Evolutionary conservation across 2,113 vertebrate genomes (phyloP).

Genomic region (Penelope pileata): DNA sequence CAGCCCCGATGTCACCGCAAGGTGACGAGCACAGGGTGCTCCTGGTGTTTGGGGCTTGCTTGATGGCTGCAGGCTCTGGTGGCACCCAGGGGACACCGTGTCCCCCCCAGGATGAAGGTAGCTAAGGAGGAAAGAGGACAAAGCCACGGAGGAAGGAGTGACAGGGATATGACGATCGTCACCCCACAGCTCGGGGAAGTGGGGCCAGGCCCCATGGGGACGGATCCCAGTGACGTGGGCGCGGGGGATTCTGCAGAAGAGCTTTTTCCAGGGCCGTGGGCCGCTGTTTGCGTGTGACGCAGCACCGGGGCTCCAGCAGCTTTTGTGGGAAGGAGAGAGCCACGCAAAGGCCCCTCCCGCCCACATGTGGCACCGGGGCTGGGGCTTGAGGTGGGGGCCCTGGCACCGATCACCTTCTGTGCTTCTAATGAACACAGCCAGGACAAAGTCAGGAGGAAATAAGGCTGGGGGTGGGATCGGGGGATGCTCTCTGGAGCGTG

Average conservation of each 20-base stretch:
- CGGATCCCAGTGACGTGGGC: fast-evolving
- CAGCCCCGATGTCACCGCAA: fast-evolving
- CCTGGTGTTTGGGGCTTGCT: not conserved
- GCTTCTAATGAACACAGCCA: not conserved
- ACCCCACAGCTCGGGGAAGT: no score
- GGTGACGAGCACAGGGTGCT: not conserved
- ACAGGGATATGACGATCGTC: fast-evolving
- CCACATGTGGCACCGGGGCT: not conserved
- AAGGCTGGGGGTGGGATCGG: not conserved
- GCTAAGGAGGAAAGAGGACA: fast-evolving
- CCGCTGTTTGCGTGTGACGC: fast-evolving
- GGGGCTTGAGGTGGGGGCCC: not conserved
- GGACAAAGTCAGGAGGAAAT: not conserved
- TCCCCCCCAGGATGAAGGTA: not conserved
- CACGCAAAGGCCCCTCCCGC: not conserved
- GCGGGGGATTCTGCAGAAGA: not conserved
- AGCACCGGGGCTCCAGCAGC: fast-evolving
- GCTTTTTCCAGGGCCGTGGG: not conserved
- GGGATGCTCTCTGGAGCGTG: fast-evolving
- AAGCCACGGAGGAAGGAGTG: fast-evolving
- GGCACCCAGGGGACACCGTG: not conserved
- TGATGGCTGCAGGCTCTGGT: not conserved
- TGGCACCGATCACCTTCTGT: not conserved
- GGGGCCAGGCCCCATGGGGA: not conserved
- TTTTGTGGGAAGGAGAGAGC: fast-evolving